These are phyloP conservation scores for Cochlearius cochlearius DNA, from an alignment of 2,113 vertebrate species.

Conservation along the genomic window DNA sequence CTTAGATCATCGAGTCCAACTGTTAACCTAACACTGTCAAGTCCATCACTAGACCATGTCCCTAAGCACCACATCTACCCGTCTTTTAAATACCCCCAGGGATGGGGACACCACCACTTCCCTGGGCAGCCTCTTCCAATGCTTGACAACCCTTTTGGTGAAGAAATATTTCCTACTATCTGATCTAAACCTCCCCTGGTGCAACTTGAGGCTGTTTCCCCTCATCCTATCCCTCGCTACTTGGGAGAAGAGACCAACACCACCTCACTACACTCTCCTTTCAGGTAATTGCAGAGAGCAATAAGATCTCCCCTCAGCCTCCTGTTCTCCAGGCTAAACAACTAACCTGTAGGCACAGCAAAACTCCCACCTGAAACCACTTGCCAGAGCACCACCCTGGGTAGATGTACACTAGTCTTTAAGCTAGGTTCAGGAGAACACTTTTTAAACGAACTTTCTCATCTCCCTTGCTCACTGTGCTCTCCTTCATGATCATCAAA, in stretches of 20 bases:
- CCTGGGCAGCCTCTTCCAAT: background rate
- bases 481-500: background rate
- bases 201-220: background rate
- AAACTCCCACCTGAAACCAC: background rate
- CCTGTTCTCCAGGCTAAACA: background rate
- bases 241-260: background rate
- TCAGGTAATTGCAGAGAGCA: background rate
- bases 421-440: background rate
- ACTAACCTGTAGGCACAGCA: background rate
- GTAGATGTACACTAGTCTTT: background rate
- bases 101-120: background rate
- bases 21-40: background rate
- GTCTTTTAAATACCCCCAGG: background rate
- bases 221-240: background rate
- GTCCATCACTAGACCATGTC: background rate
- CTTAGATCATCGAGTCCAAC: background rate
- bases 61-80: background rate
- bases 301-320: too few species aligned
- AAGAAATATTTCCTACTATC: background rate
- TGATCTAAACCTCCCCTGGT: background rate
- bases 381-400: background rate
- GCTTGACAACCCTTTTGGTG: background rate
- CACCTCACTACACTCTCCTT: background rate
- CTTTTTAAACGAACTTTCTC: background rate
- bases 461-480: background rate